Conservation (phyloP, 2,113 vertebrate genomes). For the Actenoides hombroni region DNA sequence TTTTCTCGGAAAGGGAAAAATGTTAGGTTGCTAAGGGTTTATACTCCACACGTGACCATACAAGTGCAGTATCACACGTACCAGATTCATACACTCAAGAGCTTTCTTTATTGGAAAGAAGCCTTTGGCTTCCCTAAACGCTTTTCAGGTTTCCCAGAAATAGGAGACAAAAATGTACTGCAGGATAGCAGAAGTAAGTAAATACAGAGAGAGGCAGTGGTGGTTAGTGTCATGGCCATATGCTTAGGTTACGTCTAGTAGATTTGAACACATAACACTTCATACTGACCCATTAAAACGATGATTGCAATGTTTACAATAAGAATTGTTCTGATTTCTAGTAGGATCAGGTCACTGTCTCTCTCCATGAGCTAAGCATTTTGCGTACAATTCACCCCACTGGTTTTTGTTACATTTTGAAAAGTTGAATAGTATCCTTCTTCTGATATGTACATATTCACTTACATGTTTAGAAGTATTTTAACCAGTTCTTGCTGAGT, state of each 20-base stretch:
- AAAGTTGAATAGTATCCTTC: not conserved
- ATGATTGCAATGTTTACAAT: not conserved
- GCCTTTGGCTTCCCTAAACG: not conserved
- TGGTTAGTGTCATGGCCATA: not conserved
- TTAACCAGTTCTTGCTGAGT: not conserved
- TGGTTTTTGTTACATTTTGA: not conserved
- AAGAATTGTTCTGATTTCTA: not conserved
- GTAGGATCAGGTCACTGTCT: not conserved
- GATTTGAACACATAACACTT: not conserved
- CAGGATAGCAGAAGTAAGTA: not conserved
- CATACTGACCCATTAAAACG: no score
- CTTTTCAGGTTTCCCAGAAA: not conserved
- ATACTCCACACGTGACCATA: not conserved
- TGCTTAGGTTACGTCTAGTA: not conserved
- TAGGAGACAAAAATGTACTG: not conserved
- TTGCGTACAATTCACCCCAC: not conserved
- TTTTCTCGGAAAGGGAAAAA: not conserved
- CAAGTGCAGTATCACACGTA: not conserved
- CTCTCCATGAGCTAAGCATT: not conserved
- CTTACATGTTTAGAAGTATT: not conserved
- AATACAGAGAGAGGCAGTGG: not conserved
- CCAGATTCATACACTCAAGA: not conserved
- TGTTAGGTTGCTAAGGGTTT: not conserved
- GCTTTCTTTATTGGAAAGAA: not conserved
- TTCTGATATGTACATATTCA: not conserved